Percentiles rank a stretch among this genome's conserved stretches.
Evolutionary conservation across 1,140 invertebrate genomes (phyloP).

Genomic region (Drosophila nigrodunni): DNA sequence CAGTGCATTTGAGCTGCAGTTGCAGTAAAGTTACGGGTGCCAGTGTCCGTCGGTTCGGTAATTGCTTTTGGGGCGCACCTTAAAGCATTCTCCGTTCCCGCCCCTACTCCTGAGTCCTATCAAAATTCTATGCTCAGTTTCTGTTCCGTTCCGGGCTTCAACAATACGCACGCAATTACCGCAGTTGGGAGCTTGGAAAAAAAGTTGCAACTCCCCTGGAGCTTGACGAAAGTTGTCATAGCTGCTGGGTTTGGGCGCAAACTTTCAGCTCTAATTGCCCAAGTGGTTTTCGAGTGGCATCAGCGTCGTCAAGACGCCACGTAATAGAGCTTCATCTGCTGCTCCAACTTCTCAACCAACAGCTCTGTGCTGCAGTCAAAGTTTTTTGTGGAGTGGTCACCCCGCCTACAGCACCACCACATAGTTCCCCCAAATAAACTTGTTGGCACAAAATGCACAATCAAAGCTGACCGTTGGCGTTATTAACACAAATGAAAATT

Average conservation of each 20-base stretch:
- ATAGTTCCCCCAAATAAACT: conserved; percentile 9
- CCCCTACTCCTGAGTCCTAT: background rate
- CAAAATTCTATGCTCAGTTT: background rate
- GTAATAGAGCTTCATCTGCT: conserved; percentile 58
- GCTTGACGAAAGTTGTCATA: conserved; percentile 72
- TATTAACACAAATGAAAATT: conserved; percentile 68
- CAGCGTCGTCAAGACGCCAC: conserved; percentile 57
- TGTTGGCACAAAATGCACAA: conserved; percentile 66
- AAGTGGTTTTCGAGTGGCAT: conserved; percentile 77
- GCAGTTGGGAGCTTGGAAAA: conserved; percentile 53
- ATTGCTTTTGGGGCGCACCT: conserved; percentile 55
- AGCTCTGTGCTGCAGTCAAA: conserved; percentile 28
- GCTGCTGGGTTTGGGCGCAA: conserved; percentile 62
- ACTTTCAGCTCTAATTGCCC: conserved; percentile 78
- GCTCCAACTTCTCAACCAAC: conserved; percentile 16
- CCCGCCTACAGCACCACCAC: no score
- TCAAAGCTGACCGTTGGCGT: conserved; percentile 77
- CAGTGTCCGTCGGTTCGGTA: conserved; percentile 32
- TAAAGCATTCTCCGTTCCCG: conserved; percentile 18
- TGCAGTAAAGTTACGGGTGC: conserved; percentile 40
- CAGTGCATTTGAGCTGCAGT: conserved; percentile 49
- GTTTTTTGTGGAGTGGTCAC: conserved; percentile 46
- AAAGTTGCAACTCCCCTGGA: conserved; percentile 64
- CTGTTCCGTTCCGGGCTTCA: conserved; percentile 17
- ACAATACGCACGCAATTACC: conserved; percentile 81